These are phyloP conservation scores for Stenopsyche tienmushanensis DNA, from an alignment of 1,140 invertebrate genomes.

Conservation along the genomic window DNA sequence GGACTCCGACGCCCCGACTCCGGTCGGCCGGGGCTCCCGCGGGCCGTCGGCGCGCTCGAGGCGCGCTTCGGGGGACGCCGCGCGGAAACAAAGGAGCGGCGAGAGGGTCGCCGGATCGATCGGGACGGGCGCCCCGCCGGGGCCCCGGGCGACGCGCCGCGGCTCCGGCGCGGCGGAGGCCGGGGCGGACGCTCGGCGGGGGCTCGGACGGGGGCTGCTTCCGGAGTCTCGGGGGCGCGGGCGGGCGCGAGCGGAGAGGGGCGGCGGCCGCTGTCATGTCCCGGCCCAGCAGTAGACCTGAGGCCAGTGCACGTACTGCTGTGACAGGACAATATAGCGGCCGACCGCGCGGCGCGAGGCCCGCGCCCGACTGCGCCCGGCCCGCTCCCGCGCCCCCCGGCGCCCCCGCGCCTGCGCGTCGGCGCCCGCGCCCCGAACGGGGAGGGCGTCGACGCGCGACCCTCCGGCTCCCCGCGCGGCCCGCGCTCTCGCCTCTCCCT, in stretches of 20 bases:
- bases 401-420: conserved; percentile 15
- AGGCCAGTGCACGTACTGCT: conserved; percentile 72
- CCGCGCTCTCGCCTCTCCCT: neutral
- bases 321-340: conserved; percentile 93
- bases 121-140: neutral
- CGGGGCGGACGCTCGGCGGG: neutral
- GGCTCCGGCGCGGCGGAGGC: neutral
- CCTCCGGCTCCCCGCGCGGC: conserved; percentile 5
- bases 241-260: conserved; percentile 1
- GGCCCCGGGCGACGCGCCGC: neutral
- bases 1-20: too few relatives aligned
- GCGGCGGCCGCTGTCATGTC: conserved; percentile 71
- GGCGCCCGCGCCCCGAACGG: conserved; percentile 34
- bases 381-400: conserved; percentile 33
- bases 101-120: too few relatives aligned
- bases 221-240: neutral
- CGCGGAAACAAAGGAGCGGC: neutral
- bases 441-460: conserved; percentile 40
- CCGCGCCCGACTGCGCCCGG: conserved; percentile 24
- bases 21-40: too few relatives aligned
- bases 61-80: neutral
- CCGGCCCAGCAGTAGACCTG: conserved; percentile 79
- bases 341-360: conserved; percentile 45
- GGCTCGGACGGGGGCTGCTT: neutral
- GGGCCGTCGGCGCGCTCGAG: too few relatives aligned